phyloP scores from a whole-genome alignment of 1,140 invertebrate genomes.

The Plodia interpunctella region DNA sequence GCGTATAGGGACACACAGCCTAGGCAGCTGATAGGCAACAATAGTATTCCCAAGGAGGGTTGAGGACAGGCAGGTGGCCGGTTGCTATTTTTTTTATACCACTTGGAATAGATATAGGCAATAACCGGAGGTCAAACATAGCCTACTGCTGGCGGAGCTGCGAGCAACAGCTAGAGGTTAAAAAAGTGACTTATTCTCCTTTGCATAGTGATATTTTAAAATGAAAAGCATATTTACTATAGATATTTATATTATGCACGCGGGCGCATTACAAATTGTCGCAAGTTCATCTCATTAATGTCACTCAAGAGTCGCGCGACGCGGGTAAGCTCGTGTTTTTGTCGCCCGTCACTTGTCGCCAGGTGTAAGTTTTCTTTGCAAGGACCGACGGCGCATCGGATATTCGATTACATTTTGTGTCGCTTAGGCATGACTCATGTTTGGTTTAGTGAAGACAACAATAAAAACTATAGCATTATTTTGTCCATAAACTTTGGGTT shows the following conservation, averaged over 20 bases:
- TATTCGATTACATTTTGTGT: conserved; percentile 41
- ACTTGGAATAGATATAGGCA: no score
- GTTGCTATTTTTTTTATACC: no score
- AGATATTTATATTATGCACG: conserved; percentile 20
- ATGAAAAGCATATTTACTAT: no score
- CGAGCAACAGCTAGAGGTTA: no score
- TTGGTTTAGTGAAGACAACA: neutral
- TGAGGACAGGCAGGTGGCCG: no score
- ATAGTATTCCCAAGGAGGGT: no score
- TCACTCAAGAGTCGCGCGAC: conserved; percentile 42
- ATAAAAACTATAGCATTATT: neutral
- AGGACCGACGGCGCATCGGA: conserved; percentile 33
- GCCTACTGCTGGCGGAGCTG: no score
- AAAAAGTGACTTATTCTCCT: no score
- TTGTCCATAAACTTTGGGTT: neutral
- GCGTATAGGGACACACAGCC: no score
- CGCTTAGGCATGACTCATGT: conserved; percentile 19
- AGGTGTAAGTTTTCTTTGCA: conserved; percentile 44
- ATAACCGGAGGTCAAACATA: no score
- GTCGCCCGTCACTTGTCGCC: conserved; percentile 22
- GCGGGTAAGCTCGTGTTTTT: conserved; percentile 28
- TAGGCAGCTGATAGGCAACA: no score
- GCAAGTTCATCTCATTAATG: conserved; percentile 55
- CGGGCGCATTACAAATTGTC: conserved; percentile 55
- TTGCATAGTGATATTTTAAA: no score